Base-by-base conservation (phyloP, 2,888 invertebrate genomes). In the Cataglyphis cursor region DNA sequence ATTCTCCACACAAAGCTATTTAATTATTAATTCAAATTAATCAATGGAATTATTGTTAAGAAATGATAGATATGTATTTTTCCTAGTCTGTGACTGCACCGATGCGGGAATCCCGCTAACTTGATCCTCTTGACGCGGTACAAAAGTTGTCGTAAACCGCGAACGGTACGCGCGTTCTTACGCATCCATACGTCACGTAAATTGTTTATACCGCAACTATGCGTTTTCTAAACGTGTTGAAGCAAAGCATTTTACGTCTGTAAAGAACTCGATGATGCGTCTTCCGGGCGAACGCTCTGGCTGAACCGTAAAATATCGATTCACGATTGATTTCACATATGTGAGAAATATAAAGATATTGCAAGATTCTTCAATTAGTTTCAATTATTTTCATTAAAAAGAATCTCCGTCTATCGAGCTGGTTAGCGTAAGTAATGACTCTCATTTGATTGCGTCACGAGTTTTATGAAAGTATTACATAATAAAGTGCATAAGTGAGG, bases 91-190 rank as follows among this genome's bases (percentile, higher is more conserved):
- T 38, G n/a, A 12, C 28, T 73, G 28, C 24, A 41, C 15, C 74
- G n/a, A 38, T 18, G 41, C 62, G n/a, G 35, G 31, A 64, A 75
- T 75, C 74, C 65, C 64, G 65, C 64, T 62, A 44, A 2, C 28
- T 74, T 44, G 21, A 48, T 75, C 64, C 44, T 64, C 62, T 15
- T 44, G 64, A 75, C 35, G 21, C 21, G 21, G 1, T 35, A 59
- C 24, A 75, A 75, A 75, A 48, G 35, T 62, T 64, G 12, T 75
- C 74, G 18, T 35, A 64, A 73, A 75, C 48, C 64, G 74, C 48
- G 35, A 64, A 75, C 74, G 74, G 65, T 75, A 74, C 64, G 38
- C 38, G 59, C 72, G 44, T 62, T 74, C 62, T 31, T 74, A 61
- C 28, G 24, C 54, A 51, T 70, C 70, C 10, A 21, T 61, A 59